Evolutionary conservation across 2,888 invertebrate genomes (phyloP).

Genomic region (Eristalis arbustorum): DNA sequence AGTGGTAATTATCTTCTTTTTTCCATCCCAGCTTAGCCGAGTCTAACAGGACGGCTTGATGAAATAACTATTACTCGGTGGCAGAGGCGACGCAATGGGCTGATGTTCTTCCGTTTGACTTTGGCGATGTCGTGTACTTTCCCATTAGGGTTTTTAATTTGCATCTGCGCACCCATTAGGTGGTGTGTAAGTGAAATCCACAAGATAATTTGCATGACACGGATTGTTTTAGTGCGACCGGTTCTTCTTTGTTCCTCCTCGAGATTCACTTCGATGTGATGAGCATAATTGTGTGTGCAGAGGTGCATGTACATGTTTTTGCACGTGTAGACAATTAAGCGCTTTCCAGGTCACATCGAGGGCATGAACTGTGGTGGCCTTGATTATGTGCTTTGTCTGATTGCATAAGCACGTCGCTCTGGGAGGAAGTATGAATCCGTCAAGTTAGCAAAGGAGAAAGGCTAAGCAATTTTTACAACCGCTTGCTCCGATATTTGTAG

Average conservation of each 20-base stretch:
- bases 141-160: slow-evolving; percentile 26
- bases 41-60: slow-evolving; percentile 30
- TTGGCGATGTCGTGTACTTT: slow-evolving; percentile 2
- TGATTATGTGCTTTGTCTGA: not conserved
- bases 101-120: slow-evolving; percentile 9
- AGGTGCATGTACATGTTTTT: not conserved
- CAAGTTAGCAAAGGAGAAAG: too few relatives aligned
- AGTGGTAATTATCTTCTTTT: slow-evolving; percentile 18
- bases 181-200: slow-evolving; percentile 18
- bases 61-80: slow-evolving; percentile 10
- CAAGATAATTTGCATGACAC: slow-evolving; percentile 20
- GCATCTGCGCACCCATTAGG: slow-evolving; percentile 1
- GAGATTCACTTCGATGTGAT: not conserved
- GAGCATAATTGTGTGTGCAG: not conserved
- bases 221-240: slow-evolving; percentile 13
- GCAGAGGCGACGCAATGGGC: not conserved
- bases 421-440: not conserved
- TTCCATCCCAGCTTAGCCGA: not conserved
- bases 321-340: slow-evolving; percentile 4
- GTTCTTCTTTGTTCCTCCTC: not conserved
- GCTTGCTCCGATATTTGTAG: too few relatives aligned
- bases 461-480: too few relatives aligned
- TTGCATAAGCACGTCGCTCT: not conserved
- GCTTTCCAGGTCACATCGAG: not conserved
- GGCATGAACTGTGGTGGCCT: not conserved